Percentiles rank a stretch among this genome's conserved stretches.
These are phyloP conservation scores for Sclerodermus sp. DNA, from an alignment of 2,888 invertebrate species.

Conservation along the genomic window DNA sequence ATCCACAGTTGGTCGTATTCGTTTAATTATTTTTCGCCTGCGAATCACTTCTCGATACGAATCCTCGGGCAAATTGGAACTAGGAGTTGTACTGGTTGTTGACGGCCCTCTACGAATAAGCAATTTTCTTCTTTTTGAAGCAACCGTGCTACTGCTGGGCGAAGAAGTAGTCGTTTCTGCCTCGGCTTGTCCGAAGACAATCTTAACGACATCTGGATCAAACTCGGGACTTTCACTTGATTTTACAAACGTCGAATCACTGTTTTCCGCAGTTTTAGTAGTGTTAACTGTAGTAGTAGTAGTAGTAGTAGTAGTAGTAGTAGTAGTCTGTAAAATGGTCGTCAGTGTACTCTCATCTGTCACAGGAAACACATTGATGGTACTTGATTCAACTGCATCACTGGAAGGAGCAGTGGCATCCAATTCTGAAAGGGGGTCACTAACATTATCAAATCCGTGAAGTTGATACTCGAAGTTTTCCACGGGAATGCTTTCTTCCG, in stretches of 20 bases:
- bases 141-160: background rate
- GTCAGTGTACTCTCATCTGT: background rate
- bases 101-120: conserved; percentile 34
- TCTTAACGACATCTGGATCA: conserved; percentile 2
- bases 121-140: conserved; percentile 30
- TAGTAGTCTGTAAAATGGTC: background rate
- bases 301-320: too few species aligned
- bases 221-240: background rate
- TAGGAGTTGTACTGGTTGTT: conserved; percentile 4
- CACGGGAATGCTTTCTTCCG: background rate
- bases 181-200: conserved; percentile 1
- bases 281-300: too few species aligned
- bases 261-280: too few species aligned
- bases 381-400: too few species aligned
- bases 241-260: background rate
- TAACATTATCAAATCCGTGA: background rate
- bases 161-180: background rate
- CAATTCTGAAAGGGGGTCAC: too few species aligned
- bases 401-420: too few species aligned
- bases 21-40: conserved; percentile 41
- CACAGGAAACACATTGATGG: too few species aligned
- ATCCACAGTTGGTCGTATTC: conserved; percentile 33
- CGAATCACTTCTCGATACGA: conserved; percentile 11
- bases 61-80: background rate
- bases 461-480: background rate